These are phyloP conservation scores for Thyatira batis DNA, from an alignment of 2,888 invertebrate genomes.

Conservation along the genomic window DNA sequence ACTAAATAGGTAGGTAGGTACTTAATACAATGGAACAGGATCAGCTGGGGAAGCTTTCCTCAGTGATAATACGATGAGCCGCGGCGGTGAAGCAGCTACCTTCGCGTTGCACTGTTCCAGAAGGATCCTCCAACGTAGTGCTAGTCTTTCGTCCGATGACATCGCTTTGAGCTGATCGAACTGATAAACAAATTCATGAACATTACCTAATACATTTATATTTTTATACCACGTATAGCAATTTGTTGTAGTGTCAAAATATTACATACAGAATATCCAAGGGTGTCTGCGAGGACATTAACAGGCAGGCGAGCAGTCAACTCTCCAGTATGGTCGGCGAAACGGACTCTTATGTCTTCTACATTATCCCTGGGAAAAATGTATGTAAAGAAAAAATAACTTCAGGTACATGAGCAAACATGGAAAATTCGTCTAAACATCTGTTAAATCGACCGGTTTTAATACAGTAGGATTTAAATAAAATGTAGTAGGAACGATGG, in stretches of 20 bases:
- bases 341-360: slow-evolving; percentile 83
- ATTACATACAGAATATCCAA: slow-evolving; percentile 80
- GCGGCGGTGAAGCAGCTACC: slow-evolving; percentile 64
- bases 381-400: not conserved
- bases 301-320: slow-evolving; percentile 82
- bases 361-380: slow-evolving; percentile 40
- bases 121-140: slow-evolving; percentile 84
- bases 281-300: slow-evolving; percentile 81
- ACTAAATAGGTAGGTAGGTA: not conserved
- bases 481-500: too few species aligned
- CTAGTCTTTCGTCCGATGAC: slow-evolving; percentile 74
- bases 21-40: slow-evolving; percentile 69
- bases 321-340: slow-evolving; percentile 88
- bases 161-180: slow-evolving; percentile 77
- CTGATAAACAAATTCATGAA: slow-evolving; percentile 48
- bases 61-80: slow-evolving; percentile 58
- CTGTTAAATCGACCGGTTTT: too few species aligned
- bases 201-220: not conserved
- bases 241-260: too few species aligned
- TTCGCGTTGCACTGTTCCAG: slow-evolving; percentile 85
- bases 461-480: too few species aligned
- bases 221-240: too few species aligned
- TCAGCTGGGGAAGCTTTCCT: slow-evolving; percentile 64
- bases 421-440: too few species aligned
- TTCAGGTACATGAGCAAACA: too few species aligned